Percentiles rank a stretch among this genome's conserved stretches.
Evolutionary conservation across 2,113 vertebrate genomes (phyloP).

Genomic region (Haliaeetus leucogaster): DNA sequence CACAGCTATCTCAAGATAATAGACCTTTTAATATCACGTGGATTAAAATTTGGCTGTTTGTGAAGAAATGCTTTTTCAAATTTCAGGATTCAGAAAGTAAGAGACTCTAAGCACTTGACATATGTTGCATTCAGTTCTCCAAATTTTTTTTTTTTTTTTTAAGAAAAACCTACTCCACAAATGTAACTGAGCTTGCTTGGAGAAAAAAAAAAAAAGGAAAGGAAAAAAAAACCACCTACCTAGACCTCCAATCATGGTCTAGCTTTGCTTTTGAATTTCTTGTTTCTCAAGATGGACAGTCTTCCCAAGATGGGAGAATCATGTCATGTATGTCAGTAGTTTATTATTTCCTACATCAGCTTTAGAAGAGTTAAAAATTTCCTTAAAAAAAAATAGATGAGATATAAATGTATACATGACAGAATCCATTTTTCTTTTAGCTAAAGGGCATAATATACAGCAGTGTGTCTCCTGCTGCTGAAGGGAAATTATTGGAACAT

Average conservation of each 20-base stretch:
- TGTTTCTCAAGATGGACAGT: not conserved
- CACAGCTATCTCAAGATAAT: not conserved
- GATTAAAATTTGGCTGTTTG: not conserved
- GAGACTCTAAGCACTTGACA: not conserved
- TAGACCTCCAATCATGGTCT: not conserved
- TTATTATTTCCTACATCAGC: slow-evolving; percentile 21
- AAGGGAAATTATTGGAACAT: slow-evolving; percentile 53
- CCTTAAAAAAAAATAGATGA: slow-evolving; percentile 23
- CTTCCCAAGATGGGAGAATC: not conserved
- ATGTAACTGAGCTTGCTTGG: not conserved
- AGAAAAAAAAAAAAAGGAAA: not conserved
- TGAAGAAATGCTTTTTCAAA: not conserved
- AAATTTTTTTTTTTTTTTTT: too few species aligned
- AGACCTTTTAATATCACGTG: not conserved
- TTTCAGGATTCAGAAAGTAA: not conserved
- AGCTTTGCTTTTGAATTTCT: not conserved
- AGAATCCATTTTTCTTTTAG: slow-evolving; percentile 65
- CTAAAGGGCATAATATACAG: slow-evolving; percentile 58
- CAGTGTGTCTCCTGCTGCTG: slow-evolving; percentile 38
- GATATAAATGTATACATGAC: slow-evolving; percentile 62
- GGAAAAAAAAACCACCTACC: not conserved
- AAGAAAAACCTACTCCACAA: not conserved
- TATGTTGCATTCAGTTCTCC: not conserved
- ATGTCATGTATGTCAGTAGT: not conserved
- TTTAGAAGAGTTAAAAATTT: slow-evolving; percentile 39